Percentiles rank a stretch among this genome's conserved stretches.
Evolutionary conservation across 2,797 vertebrate species (phyloP).

Genomic region (Phyllotis vaccarum): DNA sequence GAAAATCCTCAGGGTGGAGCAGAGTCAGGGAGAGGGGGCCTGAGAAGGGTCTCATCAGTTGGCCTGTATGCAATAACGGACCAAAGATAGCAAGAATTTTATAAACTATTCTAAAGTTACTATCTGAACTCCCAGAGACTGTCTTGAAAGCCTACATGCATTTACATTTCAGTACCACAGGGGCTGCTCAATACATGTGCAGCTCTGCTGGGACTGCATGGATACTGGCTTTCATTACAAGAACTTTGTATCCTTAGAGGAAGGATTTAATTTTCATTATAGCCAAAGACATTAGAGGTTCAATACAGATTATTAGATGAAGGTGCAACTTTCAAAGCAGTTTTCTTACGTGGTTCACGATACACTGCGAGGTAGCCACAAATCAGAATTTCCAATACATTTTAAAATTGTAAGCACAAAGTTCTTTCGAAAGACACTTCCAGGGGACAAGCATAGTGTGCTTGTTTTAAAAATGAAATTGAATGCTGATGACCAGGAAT

Average conservation of each 20-base stretch:
- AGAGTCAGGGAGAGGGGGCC: background rate
- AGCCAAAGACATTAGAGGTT: background rate
- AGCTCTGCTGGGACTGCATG: background rate
- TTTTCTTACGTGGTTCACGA: background rate
- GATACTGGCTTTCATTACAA: background rate
- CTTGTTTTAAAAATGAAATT: conserved; percentile 42
- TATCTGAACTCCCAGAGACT: background rate
- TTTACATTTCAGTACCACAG: background rate
- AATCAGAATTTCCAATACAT: background rate
- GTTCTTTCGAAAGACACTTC: background rate
- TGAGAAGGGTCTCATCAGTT: background rate
- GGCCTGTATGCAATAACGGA: background rate
- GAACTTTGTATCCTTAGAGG: conserved; percentile 25
- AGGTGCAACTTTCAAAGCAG: background rate
- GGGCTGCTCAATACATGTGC: background rate
- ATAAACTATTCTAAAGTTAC: conserved; percentile 20
- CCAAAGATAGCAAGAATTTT: background rate
- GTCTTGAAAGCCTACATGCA: background rate
- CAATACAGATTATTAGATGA: conserved; percentile 30
- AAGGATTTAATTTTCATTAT: conserved; percentile 37
- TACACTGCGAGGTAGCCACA: conserved; percentile 3
- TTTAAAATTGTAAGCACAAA: background rate
- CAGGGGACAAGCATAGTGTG: background rate
- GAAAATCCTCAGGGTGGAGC: background rate
- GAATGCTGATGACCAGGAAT: background rate